Evolutionary conservation across 2,113 vertebrate species (phyloP).

Genomic region (human): GRCh38 chr4:61326501-61327000

Average conservation of each 20-base stretch:
- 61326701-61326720: neutral
- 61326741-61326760: slow-evolving; percentile 11
- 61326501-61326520: neutral
- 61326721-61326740: slow-evolving; percentile 34
- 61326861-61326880: slow-evolving; percentile 54
- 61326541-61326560: neutral
- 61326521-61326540: neutral
- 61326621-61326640: neutral
- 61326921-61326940: slow-evolving; percentile 56
- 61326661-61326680: neutral
- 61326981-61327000: neutral
- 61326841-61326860: slow-evolving; percentile 69
- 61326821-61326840: slow-evolving; percentile 50
- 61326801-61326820: slow-evolving; percentile 57
- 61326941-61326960: slow-evolving; percentile 65
- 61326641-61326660: neutral
- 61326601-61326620: too few relatives aligned
- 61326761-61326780: slow-evolving; percentile 31
- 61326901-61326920: slow-evolving; percentile 39
- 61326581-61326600: neutral
- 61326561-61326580: neutral
- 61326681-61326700: neutral
- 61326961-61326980: slow-evolving; percentile 24
- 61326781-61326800: slow-evolving; percentile 24
- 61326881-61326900: slow-evolving; percentile 37